Percentiles rank a stretch among this genome's conserved stretches.
These are phyloP conservation scores for Dryocosmus kuriphilus DNA, from an alignment of 2,888 invertebrate genomes.

Conservation along the genomic window DNA sequence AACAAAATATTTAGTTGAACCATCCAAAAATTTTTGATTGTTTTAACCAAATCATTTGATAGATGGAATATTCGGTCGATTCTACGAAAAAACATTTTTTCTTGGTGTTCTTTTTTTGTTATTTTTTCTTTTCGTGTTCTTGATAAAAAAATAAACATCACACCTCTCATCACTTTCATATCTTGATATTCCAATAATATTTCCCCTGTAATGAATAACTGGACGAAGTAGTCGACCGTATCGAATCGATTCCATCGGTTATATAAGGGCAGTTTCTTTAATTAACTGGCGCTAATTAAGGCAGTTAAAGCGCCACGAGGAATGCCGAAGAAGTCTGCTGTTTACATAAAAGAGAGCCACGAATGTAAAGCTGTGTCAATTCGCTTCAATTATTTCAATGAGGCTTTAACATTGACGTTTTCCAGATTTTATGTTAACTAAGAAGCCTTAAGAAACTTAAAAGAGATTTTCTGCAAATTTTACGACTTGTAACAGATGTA, in stretches of 20 bases:
- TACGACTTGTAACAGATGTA: background rate
- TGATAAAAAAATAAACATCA: background rate
- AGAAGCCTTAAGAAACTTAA: background rate
- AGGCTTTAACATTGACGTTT: constrained; percentile 14
- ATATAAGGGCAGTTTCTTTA: constrained; percentile 9
- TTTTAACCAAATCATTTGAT: too few relatives aligned
- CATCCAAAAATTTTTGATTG: too few relatives aligned
- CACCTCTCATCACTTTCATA: background rate
- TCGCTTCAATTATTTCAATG: constrained; percentile 23
- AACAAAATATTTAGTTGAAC: too few relatives aligned
- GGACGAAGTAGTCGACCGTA: background rate
- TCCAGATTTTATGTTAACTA: constrained; percentile 27
- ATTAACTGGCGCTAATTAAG: constrained; percentile 28
- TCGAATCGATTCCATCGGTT: constrained; percentile 12
- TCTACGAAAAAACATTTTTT: too few relatives aligned
- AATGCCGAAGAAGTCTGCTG: constrained; percentile 12
- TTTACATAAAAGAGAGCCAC: constrained; percentile 24
- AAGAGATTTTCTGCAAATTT: background rate
- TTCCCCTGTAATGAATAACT: background rate
- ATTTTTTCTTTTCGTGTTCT: background rate
- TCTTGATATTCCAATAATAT: background rate
- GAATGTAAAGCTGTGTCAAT: constrained; percentile 9
- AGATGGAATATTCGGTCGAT: too few relatives aligned
- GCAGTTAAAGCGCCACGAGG: constrained; percentile 23
- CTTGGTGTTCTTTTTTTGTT: too few relatives aligned